Base-by-base conservation (phyloP, 2,888 invertebrate species). In the Lasius fuliginosus region DNA sequence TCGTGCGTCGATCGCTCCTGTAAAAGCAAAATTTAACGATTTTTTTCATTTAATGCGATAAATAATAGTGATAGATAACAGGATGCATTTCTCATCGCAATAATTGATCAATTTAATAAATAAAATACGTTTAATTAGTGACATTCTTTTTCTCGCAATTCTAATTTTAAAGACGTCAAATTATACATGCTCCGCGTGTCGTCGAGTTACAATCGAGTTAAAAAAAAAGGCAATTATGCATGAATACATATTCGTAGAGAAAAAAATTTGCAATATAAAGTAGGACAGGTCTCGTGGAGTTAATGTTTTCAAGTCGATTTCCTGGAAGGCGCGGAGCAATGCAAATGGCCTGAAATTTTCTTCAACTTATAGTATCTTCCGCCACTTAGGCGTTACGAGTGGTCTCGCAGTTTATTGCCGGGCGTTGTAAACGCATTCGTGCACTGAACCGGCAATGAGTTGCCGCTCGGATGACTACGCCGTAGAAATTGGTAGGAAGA, bases 1-100 rank as follows among this genome's bases (percentile, higher is more conserved):
- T 94, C 94, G 86, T 94, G 94, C 69, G 92, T 92, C 58, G 94
- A 92, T 74, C 94, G 94, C 82, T 94, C 94, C 94, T 94, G 56
- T 69, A 93, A 92, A 58, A 53, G 11, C n/a, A 49, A 60, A 23
- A 76, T 69, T 53, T 27, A 30, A 15, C 69, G 49, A n/a, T 30
- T 49, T 5, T 73, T 56, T 40, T 87, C 67, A 82, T 15, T 68
- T 53, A 1, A 15, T 36, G 9, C 27, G 11, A 15, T 27, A 15
- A 12, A n/a, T 6, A 1, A 33, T 33, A 33, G 30, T 27, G 6
- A 58, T 27, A 15, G 12, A 42, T 36, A 36, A 36, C 36, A 36
- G 36, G 36, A 65, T n/a, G 11, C 1, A 9, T 27, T 42, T 36
- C 1, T 27, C 5, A 12, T 46, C 8, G 15, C 27, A 27, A 9